Evolutionary conservation across 2,888 invertebrate species (phyloP).

Genomic region (Polydrusus pterygomalis): DNA sequence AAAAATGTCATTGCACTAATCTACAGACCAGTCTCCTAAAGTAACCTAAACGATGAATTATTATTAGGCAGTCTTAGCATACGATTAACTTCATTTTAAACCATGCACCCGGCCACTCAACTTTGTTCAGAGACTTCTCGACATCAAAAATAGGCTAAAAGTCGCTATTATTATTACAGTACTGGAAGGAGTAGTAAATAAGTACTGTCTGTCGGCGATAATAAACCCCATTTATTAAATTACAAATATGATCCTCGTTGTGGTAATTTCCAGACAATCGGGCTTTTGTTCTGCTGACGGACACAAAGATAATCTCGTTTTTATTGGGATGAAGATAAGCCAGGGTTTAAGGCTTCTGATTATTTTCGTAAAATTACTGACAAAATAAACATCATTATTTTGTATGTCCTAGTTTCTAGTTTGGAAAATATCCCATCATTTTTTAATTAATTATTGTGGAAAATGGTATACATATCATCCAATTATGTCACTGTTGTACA

Average conservation of each 20-base stretch:
- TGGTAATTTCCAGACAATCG: conserved; percentile 27
- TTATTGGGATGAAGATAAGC: conserved; percentile 7
- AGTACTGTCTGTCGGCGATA: conserved; percentile 13
- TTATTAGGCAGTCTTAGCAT: not conserved
- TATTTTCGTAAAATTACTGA: not conserved
- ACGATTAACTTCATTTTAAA: no score
- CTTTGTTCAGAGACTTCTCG: no score
- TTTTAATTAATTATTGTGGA: not conserved
- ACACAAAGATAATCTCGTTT: conserved; percentile 35
- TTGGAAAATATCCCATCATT: no score
- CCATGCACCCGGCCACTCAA: no score
- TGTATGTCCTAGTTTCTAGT: no score
- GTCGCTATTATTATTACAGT: conserved; percentile 6
- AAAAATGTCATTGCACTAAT: conserved; percentile 32
- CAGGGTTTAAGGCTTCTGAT: not conserved
- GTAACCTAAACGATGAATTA: not conserved
- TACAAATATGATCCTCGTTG: conserved; percentile 14
- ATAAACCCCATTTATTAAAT: conserved; percentile 27
- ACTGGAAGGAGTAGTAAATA: not conserved
- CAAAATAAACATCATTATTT: no score
- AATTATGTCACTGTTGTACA: not conserved
- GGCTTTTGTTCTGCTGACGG: conserved; percentile 28
- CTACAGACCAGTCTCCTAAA: not conserved
- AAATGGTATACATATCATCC: not conserved
- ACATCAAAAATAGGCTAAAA: not conserved